Evolutionary conservation across 2,113 vertebrate genomes (phyloP).

Genomic region (Scomber japonicus): DNA sequence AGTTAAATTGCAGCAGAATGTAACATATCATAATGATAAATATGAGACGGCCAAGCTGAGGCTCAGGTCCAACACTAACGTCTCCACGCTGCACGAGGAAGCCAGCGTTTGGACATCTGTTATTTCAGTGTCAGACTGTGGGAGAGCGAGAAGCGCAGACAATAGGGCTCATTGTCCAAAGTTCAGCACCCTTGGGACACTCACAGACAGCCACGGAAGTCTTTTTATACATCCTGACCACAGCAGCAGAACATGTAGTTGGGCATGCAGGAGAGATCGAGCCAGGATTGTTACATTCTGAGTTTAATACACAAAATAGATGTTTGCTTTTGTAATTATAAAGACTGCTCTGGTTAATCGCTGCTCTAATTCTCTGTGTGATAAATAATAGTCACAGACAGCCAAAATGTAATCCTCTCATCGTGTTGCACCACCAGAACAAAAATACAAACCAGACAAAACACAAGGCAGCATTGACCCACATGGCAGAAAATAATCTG

Average conservation of each 20-base stretch:
- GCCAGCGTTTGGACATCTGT: constrained; percentile 64
- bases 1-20: constrained; percentile 17
- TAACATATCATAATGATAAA: constrained; percentile 44
- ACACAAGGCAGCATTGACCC: neutral
- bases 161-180: constrained; percentile 76
- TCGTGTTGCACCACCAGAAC: constrained; percentile 5
- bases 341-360: neutral
- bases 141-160: constrained; percentile 61
- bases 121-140: constrained; percentile 70
- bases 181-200: constrained; percentile 59
- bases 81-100: constrained; percentile 40
- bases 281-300: neutral
- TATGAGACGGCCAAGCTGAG: constrained; percentile 12
- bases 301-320: neutral
- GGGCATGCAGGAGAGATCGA: neutral
- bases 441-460: constrained; percentile 10
- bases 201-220: constrained; percentile 56
- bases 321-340: neutral
- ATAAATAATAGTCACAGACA: neutral
- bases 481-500: neutral
- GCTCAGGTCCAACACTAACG: constrained; percentile 50
- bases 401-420: neutral
- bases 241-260: constrained; percentile 21
- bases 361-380: neutral
- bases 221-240: constrained; percentile 73